Evolutionary conservation across 2,888 invertebrate genomes (phyloP).

Genomic region (Rambutsinella grinnellia): DNA sequence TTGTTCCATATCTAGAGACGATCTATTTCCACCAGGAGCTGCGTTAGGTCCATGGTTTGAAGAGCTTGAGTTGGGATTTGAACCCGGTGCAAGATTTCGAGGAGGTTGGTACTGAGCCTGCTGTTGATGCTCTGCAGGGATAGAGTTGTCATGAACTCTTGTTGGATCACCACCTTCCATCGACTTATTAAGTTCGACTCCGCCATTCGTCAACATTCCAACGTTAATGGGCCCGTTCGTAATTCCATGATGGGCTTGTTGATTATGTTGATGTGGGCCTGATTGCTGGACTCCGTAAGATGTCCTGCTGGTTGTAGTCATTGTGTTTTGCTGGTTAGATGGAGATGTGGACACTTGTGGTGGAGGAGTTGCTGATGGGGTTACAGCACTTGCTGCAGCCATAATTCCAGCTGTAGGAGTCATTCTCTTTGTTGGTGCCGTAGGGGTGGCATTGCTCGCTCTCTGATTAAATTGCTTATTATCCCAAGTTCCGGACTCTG

Average conservation of each 20-base stretch:
- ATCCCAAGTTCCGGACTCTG: constrained; percentile 40
- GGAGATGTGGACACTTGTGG: constrained; percentile 29
- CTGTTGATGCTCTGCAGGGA: not conserved
- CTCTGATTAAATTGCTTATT: constrained; percentile 35
- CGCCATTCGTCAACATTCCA: constrained; percentile 41
- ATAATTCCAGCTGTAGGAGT: constrained; percentile 44
- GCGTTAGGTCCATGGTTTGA: constrained; percentile 6
- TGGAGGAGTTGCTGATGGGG: constrained; percentile 46
- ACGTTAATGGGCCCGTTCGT: constrained; percentile 28
- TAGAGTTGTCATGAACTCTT: too few relatives aligned
- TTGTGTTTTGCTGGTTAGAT: not conserved
- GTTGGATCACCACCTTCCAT: not conserved
- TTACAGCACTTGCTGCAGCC: constrained; percentile 7
- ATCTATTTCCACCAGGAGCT: not conserved
- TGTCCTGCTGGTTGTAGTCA: not conserved
- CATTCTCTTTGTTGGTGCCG: constrained; percentile 34
- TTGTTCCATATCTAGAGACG: constrained; percentile 11
- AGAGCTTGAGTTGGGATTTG: constrained; percentile 33
- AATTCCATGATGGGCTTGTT: constrained; percentile 11
- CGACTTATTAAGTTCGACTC: not conserved
- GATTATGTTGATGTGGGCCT: constrained; percentile 26
- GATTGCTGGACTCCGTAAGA: not conserved
- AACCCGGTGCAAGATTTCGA: constrained; percentile 54
- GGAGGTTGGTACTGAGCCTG: constrained; percentile 31
- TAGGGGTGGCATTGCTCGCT: constrained; percentile 48